Percentiles rank a stretch among this genome's conserved stretches.
Conservation (phyloP, 1,140 invertebrate species). For the Trinorchestia longiramus region DNA sequence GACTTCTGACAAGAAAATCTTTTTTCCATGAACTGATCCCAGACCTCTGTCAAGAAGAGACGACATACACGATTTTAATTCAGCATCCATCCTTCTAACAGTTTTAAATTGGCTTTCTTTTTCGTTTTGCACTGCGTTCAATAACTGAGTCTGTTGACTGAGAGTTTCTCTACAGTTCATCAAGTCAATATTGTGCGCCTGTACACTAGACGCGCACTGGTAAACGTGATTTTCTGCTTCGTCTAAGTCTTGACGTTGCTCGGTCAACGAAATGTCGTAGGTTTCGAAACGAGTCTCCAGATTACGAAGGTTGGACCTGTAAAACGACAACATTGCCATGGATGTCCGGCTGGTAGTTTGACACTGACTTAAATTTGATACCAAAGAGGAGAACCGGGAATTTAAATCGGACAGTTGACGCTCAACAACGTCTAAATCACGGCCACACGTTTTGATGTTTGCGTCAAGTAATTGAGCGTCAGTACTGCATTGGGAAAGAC, state of each 20-base stretch:
- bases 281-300: not conserved
- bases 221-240: not conserved
- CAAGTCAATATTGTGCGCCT: not conserved
- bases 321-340: not conserved
- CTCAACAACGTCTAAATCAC: not conserved
- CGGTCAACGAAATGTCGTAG: not conserved
- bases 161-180: not conserved
- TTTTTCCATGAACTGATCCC: too few relatives aligned
- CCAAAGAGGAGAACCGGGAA: not conserved
- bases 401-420: not conserved
- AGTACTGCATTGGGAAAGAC: not conserved
- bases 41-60: not conserved
- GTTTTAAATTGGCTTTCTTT: not conserved
- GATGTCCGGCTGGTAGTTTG: not conserved
- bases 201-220: not conserved
- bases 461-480: not conserved
- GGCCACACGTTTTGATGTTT: not conserved
- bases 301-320: not conserved
- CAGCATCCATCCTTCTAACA: not conserved
- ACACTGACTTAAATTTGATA: not conserved
- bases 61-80: not conserved
- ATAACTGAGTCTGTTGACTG: not conserved
- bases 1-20: too few relatives aligned
- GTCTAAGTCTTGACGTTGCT: not conserved
- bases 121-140: not conserved